Evolutionary conservation across 1,140 invertebrate species (phyloP).

Genomic region (Hermetia illucens): DNA sequence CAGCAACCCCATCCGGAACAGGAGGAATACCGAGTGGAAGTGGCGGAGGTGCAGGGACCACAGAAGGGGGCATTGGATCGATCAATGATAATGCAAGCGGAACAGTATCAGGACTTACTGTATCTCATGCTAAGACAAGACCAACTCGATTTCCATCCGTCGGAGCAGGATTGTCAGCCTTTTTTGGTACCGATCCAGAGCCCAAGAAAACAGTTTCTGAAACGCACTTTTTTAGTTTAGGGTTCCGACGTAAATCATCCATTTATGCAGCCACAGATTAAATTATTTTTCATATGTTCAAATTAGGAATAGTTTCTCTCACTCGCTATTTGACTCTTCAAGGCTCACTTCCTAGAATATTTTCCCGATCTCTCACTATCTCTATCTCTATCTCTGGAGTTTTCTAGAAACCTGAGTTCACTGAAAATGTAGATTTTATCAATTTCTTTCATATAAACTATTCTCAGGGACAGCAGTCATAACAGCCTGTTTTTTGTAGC

Average conservation of each 20-base stretch:
- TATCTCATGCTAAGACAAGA: no score
- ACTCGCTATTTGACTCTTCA: no score
- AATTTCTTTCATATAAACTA: no score
- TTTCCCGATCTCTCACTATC: no score
- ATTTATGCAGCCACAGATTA: conserved; percentile 22
- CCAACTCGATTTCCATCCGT: no score
- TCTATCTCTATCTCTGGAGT: no score
- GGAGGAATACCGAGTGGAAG: conserved; percentile 14
- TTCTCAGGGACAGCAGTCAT: no score
- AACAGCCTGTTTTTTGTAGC: no score
- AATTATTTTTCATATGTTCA: conserved; percentile 6
- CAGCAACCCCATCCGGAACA: conserved; percentile 17
- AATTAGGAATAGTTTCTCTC: no score
- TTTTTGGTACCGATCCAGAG: conserved; percentile 26
- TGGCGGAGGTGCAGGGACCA: conserved; percentile 21
- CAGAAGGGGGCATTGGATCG: conserved; percentile 3
- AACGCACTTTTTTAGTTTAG: conserved; percentile 27
- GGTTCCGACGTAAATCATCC: conserved; percentile 26
- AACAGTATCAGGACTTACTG: conserved; percentile 7
- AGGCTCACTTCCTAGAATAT: no score
- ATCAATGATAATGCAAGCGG: not conserved
- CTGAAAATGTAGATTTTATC: no score
- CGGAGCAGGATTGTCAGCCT: conserved; percentile 22
- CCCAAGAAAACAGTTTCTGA: conserved; percentile 27
- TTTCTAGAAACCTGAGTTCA: no score